Base-by-base conservation (phyloP, 2,113 vertebrate species). In the Thryonomys swinderianus region DNA sequence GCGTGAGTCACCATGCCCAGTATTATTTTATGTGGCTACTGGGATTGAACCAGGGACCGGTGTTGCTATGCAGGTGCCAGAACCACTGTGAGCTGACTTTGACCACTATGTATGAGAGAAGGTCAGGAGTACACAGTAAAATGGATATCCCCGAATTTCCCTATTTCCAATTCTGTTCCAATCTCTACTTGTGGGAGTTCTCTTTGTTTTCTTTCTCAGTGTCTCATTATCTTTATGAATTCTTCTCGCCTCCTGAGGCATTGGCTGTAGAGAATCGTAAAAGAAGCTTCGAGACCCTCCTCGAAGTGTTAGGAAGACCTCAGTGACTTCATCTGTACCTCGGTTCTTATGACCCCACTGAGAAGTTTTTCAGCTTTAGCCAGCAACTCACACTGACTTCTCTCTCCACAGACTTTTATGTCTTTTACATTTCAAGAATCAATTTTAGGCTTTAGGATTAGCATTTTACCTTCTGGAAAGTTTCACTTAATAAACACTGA, bases 401-500 rank as follows among this genome's bases (percentile, higher is more conserved):
- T 93, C 85, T 91, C 37, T 85, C 59, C 51, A n/a, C 27, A 78
- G 34, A 84, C 23, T 80, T 95, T 51, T 67, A 88, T 92, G 27
- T 61, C 40, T 62, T 95, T 94, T 86, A 84, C 5, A 95, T 13
- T 69, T 97, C 40, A 90, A 90, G 74, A 93, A 96, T 92, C 27
- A 82, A 62, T 90, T 94, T 95, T 66, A 57, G 48, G 74, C 53
- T 9, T 64, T 74, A 74, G 23, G 12, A 79, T 90, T 85, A 96
- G 91, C 93, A 96, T 95, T 95, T 87, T 86, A 86, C 86, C 40
- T 97, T 67, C 25, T 55, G 67, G 42, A 96, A 96, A 94, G 42
- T 96, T 95, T 94, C 69, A 86, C 93, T 91, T 95, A 83, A 95
- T 95, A 88, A 79, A 69, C 5, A 51, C n/a, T n/a, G n/a, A n/a